phyloP scores from a whole-genome alignment of 2,797 vertebrate species.

The Bradypus variegatus region DNA sequence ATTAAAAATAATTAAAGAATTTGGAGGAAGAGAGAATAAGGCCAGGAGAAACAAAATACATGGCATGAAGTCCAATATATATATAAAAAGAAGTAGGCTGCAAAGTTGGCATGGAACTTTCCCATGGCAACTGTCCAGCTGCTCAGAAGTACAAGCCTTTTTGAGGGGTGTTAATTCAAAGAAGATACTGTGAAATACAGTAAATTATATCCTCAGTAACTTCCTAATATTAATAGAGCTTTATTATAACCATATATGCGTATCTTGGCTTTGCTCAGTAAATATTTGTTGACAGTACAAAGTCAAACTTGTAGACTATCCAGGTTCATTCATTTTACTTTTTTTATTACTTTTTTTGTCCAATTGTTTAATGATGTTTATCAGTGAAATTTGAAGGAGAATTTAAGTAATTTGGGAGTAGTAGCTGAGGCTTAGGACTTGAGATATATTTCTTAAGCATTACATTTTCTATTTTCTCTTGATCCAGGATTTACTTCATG shows the following conservation, averaged over 20 bases:
- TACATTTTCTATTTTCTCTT: background rate
- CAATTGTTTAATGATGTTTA: background rate
- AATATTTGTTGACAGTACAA: background rate
- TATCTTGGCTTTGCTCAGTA: background rate
- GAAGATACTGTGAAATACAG: background rate
- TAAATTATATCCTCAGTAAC: background rate
- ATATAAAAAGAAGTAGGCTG: background rate
- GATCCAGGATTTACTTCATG: background rate
- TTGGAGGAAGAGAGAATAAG: constrained; percentile 8
- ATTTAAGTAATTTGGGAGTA: background rate
- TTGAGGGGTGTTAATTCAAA: background rate
- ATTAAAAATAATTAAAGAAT: constrained; percentile 1
- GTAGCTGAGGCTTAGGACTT: background rate
- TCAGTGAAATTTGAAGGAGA: constrained; percentile 2
- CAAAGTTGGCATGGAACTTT: background rate
- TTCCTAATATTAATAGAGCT: background rate
- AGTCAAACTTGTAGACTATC: background rate
- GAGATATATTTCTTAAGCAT: background rate
- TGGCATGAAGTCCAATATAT: background rate
- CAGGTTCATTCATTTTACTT: background rate
- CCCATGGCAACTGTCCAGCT: background rate
- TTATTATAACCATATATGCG: background rate
- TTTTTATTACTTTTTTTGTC: background rate
- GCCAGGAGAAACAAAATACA: background rate
- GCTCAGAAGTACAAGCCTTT: background rate